Evolutionary conservation across 2,113 vertebrate genomes (phyloP).

Genomic region (Maccullochella peelii): DNA sequence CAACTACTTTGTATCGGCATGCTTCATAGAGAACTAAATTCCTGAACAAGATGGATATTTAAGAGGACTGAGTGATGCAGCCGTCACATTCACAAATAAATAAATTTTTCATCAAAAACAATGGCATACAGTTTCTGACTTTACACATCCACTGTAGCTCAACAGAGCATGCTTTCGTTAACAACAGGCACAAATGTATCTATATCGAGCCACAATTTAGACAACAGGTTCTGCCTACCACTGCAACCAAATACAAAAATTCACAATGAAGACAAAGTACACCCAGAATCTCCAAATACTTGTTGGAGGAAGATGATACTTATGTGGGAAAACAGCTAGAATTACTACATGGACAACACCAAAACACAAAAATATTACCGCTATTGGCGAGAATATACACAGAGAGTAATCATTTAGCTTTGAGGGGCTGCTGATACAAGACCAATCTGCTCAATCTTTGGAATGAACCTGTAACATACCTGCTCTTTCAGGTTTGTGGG

Average conservation of each 20-base stretch:
- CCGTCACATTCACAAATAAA: not conserved
- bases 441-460: not conserved
- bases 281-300: not conserved
- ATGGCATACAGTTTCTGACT: not conserved
- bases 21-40: not conserved
- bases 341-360: conserved; percentile 1
- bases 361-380: conserved; percentile 15
- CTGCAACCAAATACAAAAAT: not conserved
- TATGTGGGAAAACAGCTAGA: not conserved
- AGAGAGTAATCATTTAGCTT: not conserved
- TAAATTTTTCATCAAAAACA: not conserved
- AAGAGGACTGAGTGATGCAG: not conserved
- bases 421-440: not conserved
- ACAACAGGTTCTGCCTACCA: not conserved
- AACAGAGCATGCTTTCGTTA: not conserved
- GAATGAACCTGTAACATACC: conserved; percentile 11
- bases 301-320: not conserved
- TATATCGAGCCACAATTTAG: not conserved
- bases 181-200: not conserved
- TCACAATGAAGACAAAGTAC: not conserved
- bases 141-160: not conserved
- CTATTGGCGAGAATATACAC: conserved; percentile 8
- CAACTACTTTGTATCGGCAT: not conserved
- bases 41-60: not conserved
- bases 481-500: conserved; percentile 22